These are phyloP conservation scores for Xenopus tropicalis DNA, from an alignment of 2,113 vertebrate species.

Conservation along the genomic window UCB_Xtro_10.0 CM004451.2:74681001-74681500, in stretches of 20 bases:
- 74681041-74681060: too few relatives aligned
- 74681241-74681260: constrained; percentile 74
- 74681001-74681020: too few relatives aligned
- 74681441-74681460: constrained; percentile 64
- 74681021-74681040: too few relatives aligned
- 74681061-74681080: too few relatives aligned
- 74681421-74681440: constrained; percentile 71
- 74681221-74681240: constrained; percentile 74
- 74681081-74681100: too few relatives aligned
- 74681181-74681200: constrained; percentile 75
- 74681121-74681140: constrained; percentile 71
- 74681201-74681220: constrained; percentile 92
- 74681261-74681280: constrained; percentile 68
- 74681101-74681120: constrained; percentile 72
- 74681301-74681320: constrained; percentile 68
- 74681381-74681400: constrained; percentile 65
- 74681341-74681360: constrained; percentile 65
- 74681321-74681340: constrained; percentile 68
- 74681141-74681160: constrained; percentile 69
- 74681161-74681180: constrained; percentile 82
- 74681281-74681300: constrained; percentile 68
- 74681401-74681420: constrained; percentile 73
- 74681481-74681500: constrained; percentile 64
- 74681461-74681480: constrained; percentile 60
- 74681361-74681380: constrained; percentile 53